phyloP scores from a whole-genome alignment of 1,140 invertebrate genomes.

The Cardiocondyla obscurior region DNA sequence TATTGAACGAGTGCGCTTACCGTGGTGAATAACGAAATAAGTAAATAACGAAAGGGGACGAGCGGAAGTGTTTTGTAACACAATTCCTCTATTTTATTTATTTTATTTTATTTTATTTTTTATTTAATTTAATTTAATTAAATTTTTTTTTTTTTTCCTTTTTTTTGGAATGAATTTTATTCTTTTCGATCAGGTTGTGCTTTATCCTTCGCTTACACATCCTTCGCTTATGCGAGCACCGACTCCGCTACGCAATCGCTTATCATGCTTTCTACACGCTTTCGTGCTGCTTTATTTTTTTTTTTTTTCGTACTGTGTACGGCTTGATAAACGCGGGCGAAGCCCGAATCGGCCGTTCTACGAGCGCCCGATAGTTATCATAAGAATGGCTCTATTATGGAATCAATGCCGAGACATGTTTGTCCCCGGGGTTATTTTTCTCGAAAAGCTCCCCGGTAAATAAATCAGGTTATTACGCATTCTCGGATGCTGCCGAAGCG shows the following conservation, averaged over 20 bases:
- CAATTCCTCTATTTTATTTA: too few relatives aligned
- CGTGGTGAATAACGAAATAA: too few relatives aligned
- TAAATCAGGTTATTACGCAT: neutral
- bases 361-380: neutral
- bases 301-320: neutral
- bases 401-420: neutral
- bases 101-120: too few relatives aligned
- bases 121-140: too few relatives aligned
- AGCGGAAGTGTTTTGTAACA: conserved; percentile 2
- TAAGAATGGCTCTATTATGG: neutral
- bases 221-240: neutral
- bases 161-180: conserved; percentile 11
- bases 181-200: neutral
- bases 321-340: neutral
- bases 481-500: conserved; percentile 21
- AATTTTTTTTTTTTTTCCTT: too few relatives aligned
- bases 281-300: neutral
- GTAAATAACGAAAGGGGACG: neutral
- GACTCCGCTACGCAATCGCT: conserved; percentile 7
- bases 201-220: conserved; percentile 8
- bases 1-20: neutral
- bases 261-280: conserved; percentile 20
- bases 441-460: neutral
- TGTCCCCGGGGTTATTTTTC: neutral
- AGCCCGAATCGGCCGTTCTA: neutral